Conservation (phyloP, 1,140 invertebrate genomes). For the Pteromalus puparum region DNA sequence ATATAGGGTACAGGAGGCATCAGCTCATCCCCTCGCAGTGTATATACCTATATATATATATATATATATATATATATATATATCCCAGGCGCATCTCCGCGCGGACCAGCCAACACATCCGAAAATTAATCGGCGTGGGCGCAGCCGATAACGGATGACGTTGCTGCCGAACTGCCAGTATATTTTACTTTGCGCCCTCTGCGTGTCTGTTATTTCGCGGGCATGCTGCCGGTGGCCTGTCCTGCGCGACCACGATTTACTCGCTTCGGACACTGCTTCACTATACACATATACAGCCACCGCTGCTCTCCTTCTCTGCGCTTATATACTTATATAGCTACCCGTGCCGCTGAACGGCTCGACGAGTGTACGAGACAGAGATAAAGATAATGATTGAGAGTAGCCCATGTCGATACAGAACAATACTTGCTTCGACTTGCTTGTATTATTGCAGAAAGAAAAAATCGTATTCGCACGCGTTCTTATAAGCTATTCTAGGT, state of each 20-base stretch:
- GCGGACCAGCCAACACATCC: constrained; percentile 47
- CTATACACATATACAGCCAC: not conserved
- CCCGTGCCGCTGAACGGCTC: too few species aligned
- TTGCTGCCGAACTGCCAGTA: constrained; percentile 64
- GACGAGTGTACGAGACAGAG: constrained; percentile 54
- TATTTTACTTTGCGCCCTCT: constrained; percentile 67
- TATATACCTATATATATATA: not conserved
- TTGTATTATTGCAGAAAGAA: too few species aligned
- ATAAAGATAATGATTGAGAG: constrained; percentile 24
- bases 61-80: not conserved
- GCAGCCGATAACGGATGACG: constrained; percentile 67
- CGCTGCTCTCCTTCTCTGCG: not conserved
- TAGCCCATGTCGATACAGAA: not conserved
- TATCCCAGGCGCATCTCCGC: not conserved
- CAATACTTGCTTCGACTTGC: too few species aligned
- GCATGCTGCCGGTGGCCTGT: constrained; percentile 58
- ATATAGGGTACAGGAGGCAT: constrained; percentile 52
- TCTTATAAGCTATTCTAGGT: too few species aligned
- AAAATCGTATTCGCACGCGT: too few species aligned
- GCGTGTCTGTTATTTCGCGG: constrained; percentile 64
- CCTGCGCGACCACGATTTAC: constrained; percentile 56
- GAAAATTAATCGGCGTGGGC: constrained; percentile 68
- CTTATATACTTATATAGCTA: not conserved
- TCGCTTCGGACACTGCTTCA: not conserved
- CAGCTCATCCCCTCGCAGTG: constrained; percentile 27